Conservation (phyloP, 2,888 invertebrate species). For the Argyra leucocephala region DNA sequence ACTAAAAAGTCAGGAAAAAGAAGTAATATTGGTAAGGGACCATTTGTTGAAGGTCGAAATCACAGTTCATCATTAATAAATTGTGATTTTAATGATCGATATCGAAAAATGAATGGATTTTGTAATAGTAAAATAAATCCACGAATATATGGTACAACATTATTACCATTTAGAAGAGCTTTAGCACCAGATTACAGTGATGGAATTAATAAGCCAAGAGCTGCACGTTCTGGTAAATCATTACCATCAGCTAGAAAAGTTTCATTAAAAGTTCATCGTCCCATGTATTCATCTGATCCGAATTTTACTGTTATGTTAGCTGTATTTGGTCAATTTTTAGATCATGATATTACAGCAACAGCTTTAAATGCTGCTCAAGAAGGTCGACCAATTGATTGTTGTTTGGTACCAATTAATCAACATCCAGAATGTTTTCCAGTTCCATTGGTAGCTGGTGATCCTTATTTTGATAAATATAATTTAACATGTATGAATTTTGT, state of each 20-base stretch:
- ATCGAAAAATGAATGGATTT: slow-evolving; percentile 60
- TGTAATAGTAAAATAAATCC: slow-evolving; percentile 66
- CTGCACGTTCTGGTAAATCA: slow-evolving; percentile 44
- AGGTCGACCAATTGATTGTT: slow-evolving; percentile 64
- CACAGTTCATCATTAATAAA: slow-evolving; percentile 31
- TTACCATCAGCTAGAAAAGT: slow-evolving; percentile 69
- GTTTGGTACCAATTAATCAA: slow-evolving; percentile 38
- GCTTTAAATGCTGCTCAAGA: slow-evolving; percentile 64
- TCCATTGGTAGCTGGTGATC: slow-evolving; percentile 54
- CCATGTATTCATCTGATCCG: slow-evolving; percentile 62
- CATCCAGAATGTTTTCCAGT: slow-evolving; percentile 81
- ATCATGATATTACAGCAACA: slow-evolving; percentile 79
- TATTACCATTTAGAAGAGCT: slow-evolving; percentile 61
- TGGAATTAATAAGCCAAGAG: slow-evolving; percentile 59
- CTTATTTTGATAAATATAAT: slow-evolving; percentile 57
- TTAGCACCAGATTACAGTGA: slow-evolving; percentile 67
- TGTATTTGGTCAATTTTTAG: slow-evolving; percentile 80
- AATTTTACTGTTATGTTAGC: slow-evolving; percentile 75
- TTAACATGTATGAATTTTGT: slow-evolving; percentile 78
- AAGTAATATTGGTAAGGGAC: slow-evolving; percentile 40
- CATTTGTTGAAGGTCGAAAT: slow-evolving; percentile 27
- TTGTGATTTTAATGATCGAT: slow-evolving; percentile 47
- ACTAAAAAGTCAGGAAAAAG: slow-evolving; percentile 32
- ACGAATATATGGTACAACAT: slow-evolving; percentile 58
- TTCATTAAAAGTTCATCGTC: slow-evolving; percentile 62